Evolutionary conservation across 2,113 vertebrate genomes (phyloP).

Genomic region (Seriola dumerili): DNA sequence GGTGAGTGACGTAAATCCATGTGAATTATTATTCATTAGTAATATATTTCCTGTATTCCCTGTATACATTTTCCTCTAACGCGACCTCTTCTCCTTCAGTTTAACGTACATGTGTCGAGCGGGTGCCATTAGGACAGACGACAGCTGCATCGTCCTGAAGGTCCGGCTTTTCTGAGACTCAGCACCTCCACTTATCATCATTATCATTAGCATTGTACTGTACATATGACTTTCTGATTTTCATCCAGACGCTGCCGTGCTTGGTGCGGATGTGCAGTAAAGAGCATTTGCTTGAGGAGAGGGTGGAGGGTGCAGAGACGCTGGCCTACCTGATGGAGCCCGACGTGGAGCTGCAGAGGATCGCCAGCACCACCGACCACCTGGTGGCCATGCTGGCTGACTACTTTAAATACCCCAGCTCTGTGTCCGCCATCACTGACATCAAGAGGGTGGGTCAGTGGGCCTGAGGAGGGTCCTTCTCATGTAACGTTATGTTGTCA

Average conservation of each 20-base stretch:
- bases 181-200: not conserved
- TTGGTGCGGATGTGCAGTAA: conserved; percentile 99
- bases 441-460: conserved; percentile 93
- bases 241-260: conserved; percentile 92
- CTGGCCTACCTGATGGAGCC: conserved; percentile 98
- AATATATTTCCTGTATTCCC: not conserved
- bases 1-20: conserved; percentile 83
- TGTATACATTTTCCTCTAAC: not conserved
- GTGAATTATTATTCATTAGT: not conserved
- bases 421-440: conserved; percentile 97
- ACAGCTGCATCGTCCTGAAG: conserved; percentile 94
- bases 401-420: conserved; percentile 99
- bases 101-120: conserved; percentile 99
- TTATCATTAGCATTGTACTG: not conserved
- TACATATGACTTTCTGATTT: not conserved
- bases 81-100: conserved; percentile 78
- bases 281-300: conserved; percentile 94
- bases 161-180: conserved; percentile 73
- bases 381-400: conserved; percentile 97
- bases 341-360: conserved; percentile 96
- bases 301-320: conserved; percentile 97
- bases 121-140: conserved; percentile 94
- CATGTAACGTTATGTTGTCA: not conserved
- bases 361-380: conserved; percentile 97
- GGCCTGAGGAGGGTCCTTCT: not conserved